Evolutionary conservation across 2,888 invertebrate genomes (phyloP).

Genomic region (Pseudanteris insignis): DNA sequence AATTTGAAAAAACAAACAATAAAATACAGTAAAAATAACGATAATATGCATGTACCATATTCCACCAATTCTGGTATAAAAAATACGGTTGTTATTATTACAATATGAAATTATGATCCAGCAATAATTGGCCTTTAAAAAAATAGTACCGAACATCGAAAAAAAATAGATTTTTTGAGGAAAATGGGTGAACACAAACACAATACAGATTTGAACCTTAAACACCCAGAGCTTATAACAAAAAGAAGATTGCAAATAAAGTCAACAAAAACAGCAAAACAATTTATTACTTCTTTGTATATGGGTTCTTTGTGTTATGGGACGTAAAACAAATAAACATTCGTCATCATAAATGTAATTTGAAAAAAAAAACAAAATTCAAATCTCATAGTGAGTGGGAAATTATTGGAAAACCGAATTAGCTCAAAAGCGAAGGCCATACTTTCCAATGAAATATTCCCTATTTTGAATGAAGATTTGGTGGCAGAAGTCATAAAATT

Average conservation of each 20-base stretch:
- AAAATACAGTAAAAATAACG: background rate
- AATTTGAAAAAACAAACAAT: too few species aligned
- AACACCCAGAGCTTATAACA: background rate
- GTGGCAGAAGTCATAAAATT: background rate
- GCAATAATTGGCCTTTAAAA: background rate
- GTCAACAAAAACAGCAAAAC: background rate
- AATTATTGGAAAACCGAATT: background rate
- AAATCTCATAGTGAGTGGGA: too few species aligned
- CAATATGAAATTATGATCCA: background rate
- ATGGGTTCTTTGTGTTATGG: too few species aligned
- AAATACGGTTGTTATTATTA: slow-evolving; percentile 1
- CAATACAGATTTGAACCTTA: background rate
- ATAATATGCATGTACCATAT: background rate
- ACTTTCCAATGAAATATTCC: background rate
- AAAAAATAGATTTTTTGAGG: background rate
- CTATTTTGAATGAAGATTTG: background rate
- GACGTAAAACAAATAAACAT: background rate
- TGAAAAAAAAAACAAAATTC: background rate
- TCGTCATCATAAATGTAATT: slow-evolving; percentile 3
- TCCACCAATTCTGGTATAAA: background rate
- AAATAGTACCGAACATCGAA: background rate
- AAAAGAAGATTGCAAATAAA: background rate
- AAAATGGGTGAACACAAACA: background rate
- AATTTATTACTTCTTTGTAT: background rate
- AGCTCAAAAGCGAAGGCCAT: background rate